Evolutionary conservation across 1,140 invertebrate genomes (phyloP).

Genomic region (Saxidomus purpurata): DNA sequence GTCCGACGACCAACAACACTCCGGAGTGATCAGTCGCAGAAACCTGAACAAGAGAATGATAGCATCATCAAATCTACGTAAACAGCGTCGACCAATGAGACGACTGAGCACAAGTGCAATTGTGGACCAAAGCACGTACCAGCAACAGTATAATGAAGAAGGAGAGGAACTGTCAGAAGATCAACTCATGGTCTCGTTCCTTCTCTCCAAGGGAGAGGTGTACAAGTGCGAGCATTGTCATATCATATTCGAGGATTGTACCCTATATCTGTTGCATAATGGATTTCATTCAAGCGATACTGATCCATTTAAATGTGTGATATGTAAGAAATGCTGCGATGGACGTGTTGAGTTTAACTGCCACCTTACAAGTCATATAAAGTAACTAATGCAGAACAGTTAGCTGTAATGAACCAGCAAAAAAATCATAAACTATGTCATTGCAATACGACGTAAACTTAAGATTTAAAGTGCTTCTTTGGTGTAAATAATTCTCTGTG

Average conservation of each 20-base stretch:
- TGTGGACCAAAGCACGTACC: slow-evolving; percentile 50
- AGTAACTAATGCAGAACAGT: too few species aligned
- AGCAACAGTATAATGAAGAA: slow-evolving; percentile 72
- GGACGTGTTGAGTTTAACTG: slow-evolving; percentile 85
- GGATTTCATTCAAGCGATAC: slow-evolving; percentile 83
- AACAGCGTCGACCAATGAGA: slow-evolving; percentile 83
- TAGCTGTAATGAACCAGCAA: too few species aligned
- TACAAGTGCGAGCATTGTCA: slow-evolving; percentile 84
- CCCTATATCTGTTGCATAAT: slow-evolving; percentile 83
- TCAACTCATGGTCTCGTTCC: slow-evolving; percentile 76
- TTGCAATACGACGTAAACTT: neutral
- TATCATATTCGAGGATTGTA: slow-evolving; percentile 84
- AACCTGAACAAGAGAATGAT: slow-evolving; percentile 83
- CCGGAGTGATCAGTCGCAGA: slow-evolving; percentile 70
- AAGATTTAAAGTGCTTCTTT: neutral
- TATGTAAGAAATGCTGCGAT: slow-evolving; percentile 79
- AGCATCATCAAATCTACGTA: slow-evolving; percentile 72
- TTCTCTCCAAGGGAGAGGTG: slow-evolving; percentile 79
- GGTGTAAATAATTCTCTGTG: neutral
- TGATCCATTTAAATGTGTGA: slow-evolving; percentile 83
- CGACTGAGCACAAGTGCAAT: slow-evolving; percentile 77
- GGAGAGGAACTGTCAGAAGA: slow-evolving; percentile 70
- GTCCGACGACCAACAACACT: slow-evolving; percentile 70
- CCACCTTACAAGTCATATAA: slow-evolving; percentile 84
- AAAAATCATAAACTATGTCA: neutral